Base-by-base conservation (phyloP, 2,113 vertebrate species). In the Chrysemys picta region DNA sequence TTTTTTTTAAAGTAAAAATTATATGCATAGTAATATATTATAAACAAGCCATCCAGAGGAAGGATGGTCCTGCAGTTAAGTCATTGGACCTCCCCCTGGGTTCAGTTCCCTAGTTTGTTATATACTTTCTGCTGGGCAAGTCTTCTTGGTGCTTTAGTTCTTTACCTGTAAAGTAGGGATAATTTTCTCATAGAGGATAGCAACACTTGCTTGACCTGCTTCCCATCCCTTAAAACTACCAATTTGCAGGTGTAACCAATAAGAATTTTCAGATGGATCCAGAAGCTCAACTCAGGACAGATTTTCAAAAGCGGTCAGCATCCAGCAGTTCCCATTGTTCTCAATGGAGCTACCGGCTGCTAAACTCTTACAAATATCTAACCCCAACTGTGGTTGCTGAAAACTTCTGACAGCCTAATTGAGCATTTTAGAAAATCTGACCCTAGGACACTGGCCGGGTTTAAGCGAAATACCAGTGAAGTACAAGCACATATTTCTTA, bases 141-240 rank as follows among this genome's bases (percentile, higher is more conserved):
- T 17, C 76, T 2, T 38, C 65, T 72, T 21, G n/a, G 65, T 35
- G n/a, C 65, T 19, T 72, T 38, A 7, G 17, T 53, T 80, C 5
- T 65, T 84, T 19, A 12, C 38, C 85, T 91, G 25, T 80, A 87
- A 69, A 87, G 2, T 13, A 5, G 24, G 91, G 89, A 35, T 49
- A 49, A 47, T 90, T 57, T 94, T 93, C 24, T 84, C 84, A 76
- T 0, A 1, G 19, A 72, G 21, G 24, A 85, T 82, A 87, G 94
- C 54, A 21, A 87, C 27, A 31, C 49, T 8, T 38, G 87, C 87
- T 6, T 42, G 21, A 65, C 9, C 10, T 8, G 75, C 6, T 89
- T 90, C 54, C 82, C 54, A 57, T 35, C 42, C 80, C 62, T 76
- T 17, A 89, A 87, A 90, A 90, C 16, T 80, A 72, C 8, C 6